Base-by-base conservation (phyloP, 2,888 invertebrate genomes). In the Ypsolopha scabrella region DNA sequence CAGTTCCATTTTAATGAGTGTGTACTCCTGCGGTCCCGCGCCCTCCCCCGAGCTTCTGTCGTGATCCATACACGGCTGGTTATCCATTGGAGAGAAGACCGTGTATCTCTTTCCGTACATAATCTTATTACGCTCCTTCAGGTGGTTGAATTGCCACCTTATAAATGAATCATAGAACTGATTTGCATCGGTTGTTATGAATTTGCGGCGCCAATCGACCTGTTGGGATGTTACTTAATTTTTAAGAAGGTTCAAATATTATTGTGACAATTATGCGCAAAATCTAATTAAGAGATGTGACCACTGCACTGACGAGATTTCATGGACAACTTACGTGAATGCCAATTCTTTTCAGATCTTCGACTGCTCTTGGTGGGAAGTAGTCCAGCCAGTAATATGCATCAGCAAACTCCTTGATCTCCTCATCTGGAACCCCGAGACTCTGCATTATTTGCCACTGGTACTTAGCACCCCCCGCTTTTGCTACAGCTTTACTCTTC, bases 1-100 rank as follows among this genome's bases (percentile, higher is more conserved):
- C 6, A 97, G 78, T 75, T 92, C 92, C 92, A 99, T 93, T 85
- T 99, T 99, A 54, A 99, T 91, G 1, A 99, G 87, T 1, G 98
- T 98, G 70, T 99, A 99, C 76, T 99, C 99, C 76, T 98, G 98
- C 0, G 98, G 97, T 0, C 97, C 99, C 6, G 98, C 98, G 47
- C 98, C 99, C 86, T 99, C 99, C 0, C 99, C 99, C 2, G 92
- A 88, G 41, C 95, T 92, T 61, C 99, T 90, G 76, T 99, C 99
- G 72, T 99, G 99, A 77, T 99, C 99, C 99, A 99, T 99, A 72
- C 99, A 99, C 0, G 99, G 99, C 73, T 99, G 99, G 7, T 93
- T 93, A 80, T 99, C 99, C 66, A 94, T 91, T 0, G 98, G 97
- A 0, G 98, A 99, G 78, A 91, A 99, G 58, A 99, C 94, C 0